Evolutionary conservation across 2,888 invertebrate species (phyloP), one percentile per base, ranked within the genome.

Genomic region (Hydrotaea diabolus): DNA sequence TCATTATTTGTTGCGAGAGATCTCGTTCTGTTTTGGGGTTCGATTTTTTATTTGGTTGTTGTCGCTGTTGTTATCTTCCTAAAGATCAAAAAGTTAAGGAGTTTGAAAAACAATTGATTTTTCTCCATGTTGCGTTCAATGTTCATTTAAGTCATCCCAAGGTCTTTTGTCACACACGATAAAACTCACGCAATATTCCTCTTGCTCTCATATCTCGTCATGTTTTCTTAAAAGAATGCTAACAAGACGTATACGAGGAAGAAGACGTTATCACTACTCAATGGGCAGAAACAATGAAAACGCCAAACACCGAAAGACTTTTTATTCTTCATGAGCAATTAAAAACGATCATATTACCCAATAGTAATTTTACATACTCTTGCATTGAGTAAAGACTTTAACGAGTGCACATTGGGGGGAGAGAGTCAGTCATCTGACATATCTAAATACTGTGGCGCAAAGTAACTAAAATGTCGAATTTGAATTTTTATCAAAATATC

Each of bases 281-380:
- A 66, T 26, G 3, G 9, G 11, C 49, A 7, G 8, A 59, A 21
- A 39, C 71, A 75, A 71, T 71, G 71, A 76, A 75, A 36, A 64
- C 69, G 21, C 43, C 69, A 69, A 75, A 53, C 71, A 75, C 31
- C 36, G 36, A 46, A 66, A 77, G 72, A 36, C 57, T 79, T 55
- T 36, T 74, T 78, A 36, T n/a, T n/a, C n/a, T n/a, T n/a, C n/a
- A n/a, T 73, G 46, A 85, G 64, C 82, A 82, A 85, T 85, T 85
- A 82, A 77, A 77, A 74, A 74, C 76, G 66, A 85, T 85, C 82
- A 81, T 74, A 85, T 85, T 82, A 82, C 81, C 79, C 66, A 73
- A 74, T 39, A 19, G 55, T 8, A 39, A 46, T n/a, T 53, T 69
- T 69, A 69, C 69, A 62, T 15, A 13, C 23, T 62, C 31, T 26